A percentile compares a stretch with the other conserved stretches of the same genome.
Conservation (phyloP, 1,140 invertebrate species). For the Adelges cooleyi region DNA sequence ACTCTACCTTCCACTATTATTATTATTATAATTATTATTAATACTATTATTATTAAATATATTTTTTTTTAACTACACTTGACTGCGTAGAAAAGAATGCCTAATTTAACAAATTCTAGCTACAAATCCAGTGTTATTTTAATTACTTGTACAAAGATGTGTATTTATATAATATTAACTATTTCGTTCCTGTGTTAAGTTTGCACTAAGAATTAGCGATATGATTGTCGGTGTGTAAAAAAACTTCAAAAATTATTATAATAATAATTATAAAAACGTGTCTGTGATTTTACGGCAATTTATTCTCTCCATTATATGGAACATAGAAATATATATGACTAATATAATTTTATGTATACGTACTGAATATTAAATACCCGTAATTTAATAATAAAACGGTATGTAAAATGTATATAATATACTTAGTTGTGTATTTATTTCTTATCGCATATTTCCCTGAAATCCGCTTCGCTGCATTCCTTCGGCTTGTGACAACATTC, state of each 20-base stretch:
- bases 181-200: slow-evolving; percentile 27
- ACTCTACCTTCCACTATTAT: too few relatives aligned
- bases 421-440: not conserved
- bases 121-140: slow-evolving; percentile 10
- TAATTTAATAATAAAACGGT: slow-evolving; percentile 19
- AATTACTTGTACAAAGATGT: slow-evolving; percentile 11
- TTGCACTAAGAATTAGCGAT: slow-evolving; percentile 20
- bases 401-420: not conserved
- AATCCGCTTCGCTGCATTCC: not conserved
- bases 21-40: too few relatives aligned
- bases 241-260: slow-evolving; percentile 9
- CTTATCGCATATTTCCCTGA: not conserved
- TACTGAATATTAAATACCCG: slow-evolving; percentile 6
- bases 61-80: too few relatives aligned
- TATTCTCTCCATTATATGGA: slow-evolving; percentile 22
- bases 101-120: slow-evolving; percentile 5
- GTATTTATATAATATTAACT: slow-evolving; percentile 4
- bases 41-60: too few relatives aligned
- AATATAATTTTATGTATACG: not conserved
- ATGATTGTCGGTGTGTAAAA: slow-evolving; percentile 5
- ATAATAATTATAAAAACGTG: slow-evolving; percentile 26
- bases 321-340: not conserved
- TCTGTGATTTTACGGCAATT: slow-evolving; percentile 26
- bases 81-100: not conserved
- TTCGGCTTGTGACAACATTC: not conserved